Evolutionary conservation across 2,113 vertebrate genomes (phyloP).

Genomic region (Zeus faber): DNA sequence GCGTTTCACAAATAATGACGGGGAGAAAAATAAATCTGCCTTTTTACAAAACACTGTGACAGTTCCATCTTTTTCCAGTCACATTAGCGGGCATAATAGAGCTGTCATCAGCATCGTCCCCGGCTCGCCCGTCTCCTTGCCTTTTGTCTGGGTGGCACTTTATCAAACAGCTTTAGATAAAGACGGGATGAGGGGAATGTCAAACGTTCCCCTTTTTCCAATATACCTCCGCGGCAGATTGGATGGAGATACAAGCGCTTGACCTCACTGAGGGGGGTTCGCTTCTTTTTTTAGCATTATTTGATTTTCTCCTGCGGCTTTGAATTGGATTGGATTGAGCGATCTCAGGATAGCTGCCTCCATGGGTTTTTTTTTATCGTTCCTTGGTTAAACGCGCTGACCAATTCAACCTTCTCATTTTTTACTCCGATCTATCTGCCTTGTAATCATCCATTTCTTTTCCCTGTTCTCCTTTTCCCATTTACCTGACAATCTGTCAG

Average conservation of each 20-base stretch:
- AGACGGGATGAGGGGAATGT: background rate
- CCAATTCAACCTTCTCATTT: too few relatives aligned
- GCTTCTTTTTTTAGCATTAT: too few relatives aligned
- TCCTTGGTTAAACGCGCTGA: too few relatives aligned
- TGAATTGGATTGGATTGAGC: too few relatives aligned
- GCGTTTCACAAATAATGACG: background rate
- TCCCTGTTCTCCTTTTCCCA: background rate
- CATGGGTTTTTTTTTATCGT: too few relatives aligned
- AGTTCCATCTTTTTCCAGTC: background rate
- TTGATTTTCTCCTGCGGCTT: too few relatives aligned
- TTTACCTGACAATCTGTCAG: constrained; percentile 10
- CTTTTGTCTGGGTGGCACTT: background rate
- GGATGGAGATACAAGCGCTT: background rate
- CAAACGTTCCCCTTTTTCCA: background rate
- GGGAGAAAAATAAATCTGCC: background rate
- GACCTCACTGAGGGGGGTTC: too few relatives aligned
- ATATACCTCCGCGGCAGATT: background rate
- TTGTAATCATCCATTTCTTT: too few relatives aligned
- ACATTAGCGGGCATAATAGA: background rate
- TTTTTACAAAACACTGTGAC: background rate
- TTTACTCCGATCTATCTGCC: too few relatives aligned
- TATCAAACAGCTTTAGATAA: background rate
- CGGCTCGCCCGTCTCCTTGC: background rate
- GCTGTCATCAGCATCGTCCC: too few relatives aligned
- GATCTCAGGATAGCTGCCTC: too few relatives aligned